Base-by-base conservation (phyloP, 2,113 vertebrate genomes). In the Triplophysa siluroides region DNA sequence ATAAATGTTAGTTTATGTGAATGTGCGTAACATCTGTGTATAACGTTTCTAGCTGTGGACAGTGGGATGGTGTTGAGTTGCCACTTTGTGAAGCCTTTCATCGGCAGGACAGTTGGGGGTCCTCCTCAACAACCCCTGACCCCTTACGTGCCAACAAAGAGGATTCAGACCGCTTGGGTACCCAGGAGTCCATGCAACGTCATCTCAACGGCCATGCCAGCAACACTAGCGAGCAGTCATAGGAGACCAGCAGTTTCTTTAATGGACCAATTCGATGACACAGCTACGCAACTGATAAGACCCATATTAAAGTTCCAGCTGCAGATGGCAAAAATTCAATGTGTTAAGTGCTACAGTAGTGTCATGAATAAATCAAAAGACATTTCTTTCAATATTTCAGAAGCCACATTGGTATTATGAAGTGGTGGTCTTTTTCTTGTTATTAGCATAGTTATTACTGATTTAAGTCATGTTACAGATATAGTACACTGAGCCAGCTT, bases 61-160 rank as follows among this genome's bases (percentile, higher is more conserved):
- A 95, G 78, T 97, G 95, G 92, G 95, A 97, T 90, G 92, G 92
- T 90, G 93, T 90, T 81, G 95, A 96, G 52, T 95, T 98, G 80
- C 96, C 98, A 1, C 90, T 99, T 60, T 98, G 95, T 0, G 95
- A 98, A 93, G 96, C 95, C 62, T 98, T 94, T 91, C 94, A 92
- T 89, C 94, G 93, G 83, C 87, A 83, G 83, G 96, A 98, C 89
- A 93, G 90, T 33, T 93, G 93, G 87, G 85, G 87, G 62, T 93
- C 95, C 16, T 91, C 92, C 0, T 93, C 94, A 81, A 93, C 91
- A 83, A 91, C 91, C 84, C 88, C 91, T 18, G 90, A 91, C 80
- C 91, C 95, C 0, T 18, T 88, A 69, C 86, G 47, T 18, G 60
- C 89, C 11, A 47, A 93, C 86, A 83, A 87, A 84, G 89, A 91